Percentiles rank a stretch among this genome's conserved stretches.
phyloP scores from a whole-genome alignment of 2,113 vertebrate genomes.

The Cettia cetti region DNA sequence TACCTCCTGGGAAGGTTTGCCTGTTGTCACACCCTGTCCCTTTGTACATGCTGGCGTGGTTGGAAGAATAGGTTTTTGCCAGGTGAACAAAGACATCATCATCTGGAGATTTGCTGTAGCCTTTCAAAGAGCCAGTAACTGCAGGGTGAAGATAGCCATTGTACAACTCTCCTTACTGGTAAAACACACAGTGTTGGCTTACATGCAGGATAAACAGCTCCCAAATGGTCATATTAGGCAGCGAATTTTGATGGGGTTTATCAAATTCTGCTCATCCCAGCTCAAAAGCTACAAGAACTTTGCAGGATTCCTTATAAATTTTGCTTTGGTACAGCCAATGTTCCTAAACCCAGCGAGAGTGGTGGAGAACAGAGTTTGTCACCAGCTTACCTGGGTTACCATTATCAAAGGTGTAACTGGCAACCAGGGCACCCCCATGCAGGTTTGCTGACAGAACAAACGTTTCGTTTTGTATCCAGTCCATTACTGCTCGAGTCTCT shows the following conservation, averaged over 20 bases:
- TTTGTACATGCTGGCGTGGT: conserved; percentile 80
- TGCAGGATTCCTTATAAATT: neutral
- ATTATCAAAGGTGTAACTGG: conserved; percentile 94
- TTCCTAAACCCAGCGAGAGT: neutral
- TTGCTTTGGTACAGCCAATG: neutral
- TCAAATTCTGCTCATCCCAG: neutral
- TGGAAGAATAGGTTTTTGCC: conserved; percentile 84
- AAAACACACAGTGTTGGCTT: neutral
- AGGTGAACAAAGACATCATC: conserved; percentile 90
- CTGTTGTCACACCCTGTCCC: conserved; percentile 69
- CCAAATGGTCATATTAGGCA: neutral
- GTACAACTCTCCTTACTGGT: neutral
- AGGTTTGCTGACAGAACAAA: conserved; percentile 96
- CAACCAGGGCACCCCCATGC: conserved; percentile 92
- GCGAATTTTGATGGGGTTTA: neutral
- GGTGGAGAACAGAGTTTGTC: neutral
- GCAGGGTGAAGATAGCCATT: neutral
- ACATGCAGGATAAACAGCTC: neutral
- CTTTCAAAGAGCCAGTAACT: conserved; percentile 57
- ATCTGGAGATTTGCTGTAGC: conserved; percentile 80
- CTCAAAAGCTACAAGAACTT: neutral
- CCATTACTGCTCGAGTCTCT: conserved; percentile 87
- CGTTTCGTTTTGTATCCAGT: conserved; percentile 83
- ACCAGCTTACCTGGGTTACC: conserved; percentile 77
- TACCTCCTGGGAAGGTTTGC: conserved; percentile 74